Conservation (phyloP, 2,888 invertebrate species). For the Eumerus sabulonum region DNA sequence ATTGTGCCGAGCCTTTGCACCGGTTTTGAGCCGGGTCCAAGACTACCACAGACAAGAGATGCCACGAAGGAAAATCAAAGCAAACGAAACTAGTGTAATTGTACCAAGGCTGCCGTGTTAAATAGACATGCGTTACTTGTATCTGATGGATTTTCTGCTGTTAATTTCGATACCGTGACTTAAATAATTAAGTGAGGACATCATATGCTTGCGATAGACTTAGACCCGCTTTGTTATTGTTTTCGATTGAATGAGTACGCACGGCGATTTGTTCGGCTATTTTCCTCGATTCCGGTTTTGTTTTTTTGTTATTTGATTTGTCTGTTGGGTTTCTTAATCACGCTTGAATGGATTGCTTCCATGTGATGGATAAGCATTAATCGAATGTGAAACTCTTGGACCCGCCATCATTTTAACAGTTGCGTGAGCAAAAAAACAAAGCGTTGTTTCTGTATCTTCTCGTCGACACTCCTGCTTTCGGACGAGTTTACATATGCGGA, state of each 20-base stretch:
- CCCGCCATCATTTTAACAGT: conserved; percentile 12
- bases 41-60: conserved; percentile 23
- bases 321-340: conserved; percentile 28
- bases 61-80: conserved; percentile 1
- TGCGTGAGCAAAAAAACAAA: not conserved
- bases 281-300: not conserved
- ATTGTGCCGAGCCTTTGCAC: conserved; percentile 35
- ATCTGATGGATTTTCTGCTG: conserved; percentile 63
- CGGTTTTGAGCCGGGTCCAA: conserved; percentile 57
- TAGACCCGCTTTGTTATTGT: conserved; percentile 63
- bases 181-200: conserved; percentile 68
- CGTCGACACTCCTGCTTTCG: not conserved
- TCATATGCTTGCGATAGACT: conserved; percentile 56
- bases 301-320: no score
- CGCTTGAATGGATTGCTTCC: conserved; percentile 51
- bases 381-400: not conserved
- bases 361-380: conserved; percentile 28
- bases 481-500: not conserved
- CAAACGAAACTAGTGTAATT: conserved; percentile 53
- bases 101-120: conserved; percentile 62
- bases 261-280: conserved; percentile 49
- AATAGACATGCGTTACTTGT: conserved; percentile 57
- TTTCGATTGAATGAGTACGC: conserved; percentile 64
- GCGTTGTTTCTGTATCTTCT: not conserved
- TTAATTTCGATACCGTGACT: conserved; percentile 68